Percentiles rank a stretch among this genome's conserved stretches.
These are phyloP conservation scores for Panorpa germanica DNA, from an alignment of 2,888 invertebrate genomes.

Conservation along the genomic window DNA sequence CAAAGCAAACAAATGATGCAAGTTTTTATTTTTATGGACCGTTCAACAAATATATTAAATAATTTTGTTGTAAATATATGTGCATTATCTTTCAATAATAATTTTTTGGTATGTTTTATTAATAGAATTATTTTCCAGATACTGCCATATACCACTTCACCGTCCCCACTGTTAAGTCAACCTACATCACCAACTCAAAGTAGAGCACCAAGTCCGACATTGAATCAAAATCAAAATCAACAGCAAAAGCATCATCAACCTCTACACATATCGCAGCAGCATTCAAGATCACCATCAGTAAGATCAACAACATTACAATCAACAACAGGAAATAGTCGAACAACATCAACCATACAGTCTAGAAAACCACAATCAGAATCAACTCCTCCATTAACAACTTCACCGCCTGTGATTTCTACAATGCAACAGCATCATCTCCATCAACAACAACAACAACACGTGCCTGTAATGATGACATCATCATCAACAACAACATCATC, in stretches of 20 bases:
- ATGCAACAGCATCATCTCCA: too few relatives aligned
- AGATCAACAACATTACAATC: slow-evolving; percentile 12
- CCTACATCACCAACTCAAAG: slow-evolving; percentile 64
- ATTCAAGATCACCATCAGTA: slow-evolving; percentile 11
- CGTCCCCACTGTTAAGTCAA: slow-evolving; percentile 53
- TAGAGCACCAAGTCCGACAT: slow-evolving; percentile 45
- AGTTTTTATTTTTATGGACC: too few relatives aligned
- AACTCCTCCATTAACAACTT: too few relatives aligned
- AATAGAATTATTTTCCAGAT: background rate
- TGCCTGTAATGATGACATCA: too few relatives aligned
- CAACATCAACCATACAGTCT: too few relatives aligned
- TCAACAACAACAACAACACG: too few relatives aligned
- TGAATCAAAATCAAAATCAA: slow-evolving; percentile 27
- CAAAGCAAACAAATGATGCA: too few relatives aligned
- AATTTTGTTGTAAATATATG: too few relatives aligned
- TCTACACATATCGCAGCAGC: background rate
- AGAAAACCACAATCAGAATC: too few relatives aligned
- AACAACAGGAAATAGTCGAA: slow-evolving; percentile 16
- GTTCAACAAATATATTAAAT: too few relatives aligned
- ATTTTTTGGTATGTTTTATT: slow-evolving; percentile 5
- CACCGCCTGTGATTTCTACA: too few relatives aligned
- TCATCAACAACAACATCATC: slow-evolving; percentile 16
- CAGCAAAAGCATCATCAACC: slow-evolving; percentile 15
- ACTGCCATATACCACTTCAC: background rate
- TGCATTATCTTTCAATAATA: too few relatives aligned